Base-by-base conservation (phyloP, 2,113 vertebrate genomes). In the Acrocephalus kingi region DNA sequence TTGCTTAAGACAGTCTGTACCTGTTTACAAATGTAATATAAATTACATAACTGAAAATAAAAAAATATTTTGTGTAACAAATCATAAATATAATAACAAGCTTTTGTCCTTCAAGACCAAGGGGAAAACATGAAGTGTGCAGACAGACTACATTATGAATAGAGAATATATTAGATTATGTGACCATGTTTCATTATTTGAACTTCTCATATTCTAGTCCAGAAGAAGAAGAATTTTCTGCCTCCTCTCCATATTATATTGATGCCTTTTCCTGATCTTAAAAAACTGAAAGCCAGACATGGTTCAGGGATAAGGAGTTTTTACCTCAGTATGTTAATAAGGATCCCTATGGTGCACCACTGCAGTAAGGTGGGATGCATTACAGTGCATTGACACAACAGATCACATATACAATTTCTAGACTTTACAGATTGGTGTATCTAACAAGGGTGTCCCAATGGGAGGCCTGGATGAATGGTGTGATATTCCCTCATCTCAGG, bases 11-110 rank as follows among this genome's bases (percentile, higher is more conserved):
- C 17, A 92, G 27, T 91, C 69, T 73, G n/a, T 75, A 94, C 94
- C 89, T 95, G 54, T 90, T 97, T 97, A 96, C 81, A 90, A 95
- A 97, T 89, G 89, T 90, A 92, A 96, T 96, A 90, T 91, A 95
- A 96, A 86, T 90, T 87, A 89, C 87, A 83, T 78, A 91, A 95
- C 81, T 87, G 77, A 75, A 97, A 96, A 95, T 89, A 86, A 92
- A 96, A 84, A 52, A 75, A 71, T 81, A 93, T 87, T 76, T 30
- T 78, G 17, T 89, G 58, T 82, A 97, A 90, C 37, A 76, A 83
- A 90, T 39, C 69, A 72, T 84, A 81, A 89, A 63, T 73, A 64
- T 86, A 96, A 68, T 39, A 35, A 59, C 16, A 64, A n/a, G 45
- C 81, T 85, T 75, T 90, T 33, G 30, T 74, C 72, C 48, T 93